These are phyloP conservation scores for Marronus borbonicus DNA, from an alignment of 2,888 invertebrate species.

Conservation along the genomic window DNA sequence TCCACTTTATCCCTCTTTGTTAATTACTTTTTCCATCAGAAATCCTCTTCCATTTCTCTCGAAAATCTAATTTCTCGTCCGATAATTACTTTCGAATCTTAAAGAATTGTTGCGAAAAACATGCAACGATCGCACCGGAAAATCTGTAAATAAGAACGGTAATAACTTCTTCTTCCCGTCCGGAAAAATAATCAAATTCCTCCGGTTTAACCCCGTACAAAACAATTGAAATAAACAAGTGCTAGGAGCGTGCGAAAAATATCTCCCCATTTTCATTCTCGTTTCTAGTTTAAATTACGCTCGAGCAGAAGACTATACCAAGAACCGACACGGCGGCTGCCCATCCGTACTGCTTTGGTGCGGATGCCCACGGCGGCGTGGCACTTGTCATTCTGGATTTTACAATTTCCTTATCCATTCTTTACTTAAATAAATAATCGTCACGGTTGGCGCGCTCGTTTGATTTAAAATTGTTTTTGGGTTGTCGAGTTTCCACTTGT, in stretches of 20 bases:
- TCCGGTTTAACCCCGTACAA: not conserved
- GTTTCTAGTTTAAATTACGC: slow-evolving; percentile 10
- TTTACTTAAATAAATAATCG: slow-evolving; percentile 26
- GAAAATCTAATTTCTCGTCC: not conserved
- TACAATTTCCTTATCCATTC: slow-evolving; percentile 21
- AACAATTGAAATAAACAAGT: slow-evolving; percentile 14
- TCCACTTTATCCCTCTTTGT: too few relatives aligned
- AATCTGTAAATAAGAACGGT: slow-evolving; percentile 6
- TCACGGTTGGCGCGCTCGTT: slow-evolving; percentile 6
- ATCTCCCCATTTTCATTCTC: not conserved
- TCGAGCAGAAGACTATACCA: not conserved
- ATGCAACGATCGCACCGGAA: not conserved
- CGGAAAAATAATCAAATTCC: slow-evolving; percentile 2
- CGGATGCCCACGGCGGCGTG: too few relatives aligned
- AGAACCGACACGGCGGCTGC: not conserved
- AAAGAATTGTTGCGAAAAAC: not conserved
- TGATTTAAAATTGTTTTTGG: slow-evolving; percentile 13
- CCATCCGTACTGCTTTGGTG: not conserved
- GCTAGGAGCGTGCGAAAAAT: not conserved
- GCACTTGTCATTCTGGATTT: slow-evolving; percentile 13
- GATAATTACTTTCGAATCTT: slow-evolving; percentile 5
- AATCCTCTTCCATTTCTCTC: too few relatives aligned
- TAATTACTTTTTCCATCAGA: too few relatives aligned
- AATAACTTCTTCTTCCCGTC: not conserved
- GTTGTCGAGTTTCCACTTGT: not conserved